phyloP scores from a whole-genome alignment of 2,888 invertebrate species.

The Sepiola atlantica region DNA sequence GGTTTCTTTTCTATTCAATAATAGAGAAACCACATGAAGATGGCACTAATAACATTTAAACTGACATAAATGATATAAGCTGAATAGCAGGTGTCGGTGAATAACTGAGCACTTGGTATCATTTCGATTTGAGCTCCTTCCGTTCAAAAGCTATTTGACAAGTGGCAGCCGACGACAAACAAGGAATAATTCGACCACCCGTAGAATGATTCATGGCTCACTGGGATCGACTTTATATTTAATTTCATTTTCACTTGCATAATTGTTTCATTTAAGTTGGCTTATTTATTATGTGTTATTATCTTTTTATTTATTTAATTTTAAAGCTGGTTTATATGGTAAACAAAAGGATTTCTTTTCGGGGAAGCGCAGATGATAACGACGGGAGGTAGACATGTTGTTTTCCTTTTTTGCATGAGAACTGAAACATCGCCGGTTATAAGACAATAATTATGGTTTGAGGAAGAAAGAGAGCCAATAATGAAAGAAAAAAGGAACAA shows the following conservation, averaged over 20 bases:
- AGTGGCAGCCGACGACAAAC: neutral
- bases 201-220: neutral
- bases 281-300: neutral
- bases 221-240: slow-evolving; percentile 3
- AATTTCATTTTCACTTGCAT: neutral
- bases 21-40: neutral
- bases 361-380: neutral
- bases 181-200: neutral
- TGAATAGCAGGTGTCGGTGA: neutral
- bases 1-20: neutral
- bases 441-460: neutral
- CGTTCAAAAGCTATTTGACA: neutral
- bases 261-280: neutral
- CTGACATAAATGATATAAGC: neutral
- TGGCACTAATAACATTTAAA: neutral
- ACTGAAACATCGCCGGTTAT: neutral
- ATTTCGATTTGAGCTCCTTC: neutral
- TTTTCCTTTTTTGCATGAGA: neutral
- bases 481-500: neutral
- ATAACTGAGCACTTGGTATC: neutral
- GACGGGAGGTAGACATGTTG: neutral
- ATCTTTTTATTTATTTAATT: neutral
- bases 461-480: neutral
- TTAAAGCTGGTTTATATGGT: neutral
- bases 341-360: neutral